Percentiles rank a stretch among this genome's conserved stretches.
These are phyloP conservation scores for Carabus problematicus DNA, from an alignment of 2,888 invertebrate species.

Conservation along the genomic window DNA sequence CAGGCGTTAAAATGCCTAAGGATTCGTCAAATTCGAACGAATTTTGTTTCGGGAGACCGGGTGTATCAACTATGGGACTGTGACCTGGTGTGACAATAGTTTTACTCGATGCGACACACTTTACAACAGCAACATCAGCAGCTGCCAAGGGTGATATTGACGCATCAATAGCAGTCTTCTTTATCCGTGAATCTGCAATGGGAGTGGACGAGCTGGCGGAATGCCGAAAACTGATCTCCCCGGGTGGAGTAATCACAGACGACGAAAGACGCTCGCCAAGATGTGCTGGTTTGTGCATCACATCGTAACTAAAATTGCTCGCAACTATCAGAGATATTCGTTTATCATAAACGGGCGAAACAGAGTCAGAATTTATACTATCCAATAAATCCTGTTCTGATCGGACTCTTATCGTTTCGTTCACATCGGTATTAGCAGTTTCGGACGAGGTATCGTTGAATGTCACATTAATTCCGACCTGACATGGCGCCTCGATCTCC, in stretches of 20 bases:
- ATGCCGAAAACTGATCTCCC: not conserved
- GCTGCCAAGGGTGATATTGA: constrained; percentile 18
- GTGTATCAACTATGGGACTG: constrained; percentile 26
- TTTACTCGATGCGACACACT: constrained; percentile 14
- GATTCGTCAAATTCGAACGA: constrained; percentile 84
- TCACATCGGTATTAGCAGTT: constrained; percentile 4
- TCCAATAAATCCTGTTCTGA: constrained; percentile 23
- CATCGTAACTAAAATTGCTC: constrained; percentile 15
- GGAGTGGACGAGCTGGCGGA: constrained; percentile 3
- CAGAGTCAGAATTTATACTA: constrained; percentile 30
- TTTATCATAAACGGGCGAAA: constrained; percentile 1
- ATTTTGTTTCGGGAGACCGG: constrained; percentile 73
- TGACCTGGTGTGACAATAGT: constrained; percentile 17
- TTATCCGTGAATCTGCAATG: constrained; percentile 9
- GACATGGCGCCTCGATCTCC: constrained; percentile 56
- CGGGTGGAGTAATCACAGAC: not conserved
- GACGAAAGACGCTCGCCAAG: no score
- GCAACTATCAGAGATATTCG: not conserved
- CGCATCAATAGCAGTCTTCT: constrained; percentile 12
- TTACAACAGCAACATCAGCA: constrained; percentile 10
- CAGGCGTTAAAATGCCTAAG: constrained; percentile 85
- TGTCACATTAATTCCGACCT: constrained; percentile 54
- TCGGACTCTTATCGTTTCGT: not conserved
- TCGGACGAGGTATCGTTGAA: constrained; percentile 59
- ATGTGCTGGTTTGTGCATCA: constrained; percentile 14